Evolutionary conservation across 2,113 vertebrate genomes (phyloP).

Genomic region (Aleadryas rufinucha): DNA sequence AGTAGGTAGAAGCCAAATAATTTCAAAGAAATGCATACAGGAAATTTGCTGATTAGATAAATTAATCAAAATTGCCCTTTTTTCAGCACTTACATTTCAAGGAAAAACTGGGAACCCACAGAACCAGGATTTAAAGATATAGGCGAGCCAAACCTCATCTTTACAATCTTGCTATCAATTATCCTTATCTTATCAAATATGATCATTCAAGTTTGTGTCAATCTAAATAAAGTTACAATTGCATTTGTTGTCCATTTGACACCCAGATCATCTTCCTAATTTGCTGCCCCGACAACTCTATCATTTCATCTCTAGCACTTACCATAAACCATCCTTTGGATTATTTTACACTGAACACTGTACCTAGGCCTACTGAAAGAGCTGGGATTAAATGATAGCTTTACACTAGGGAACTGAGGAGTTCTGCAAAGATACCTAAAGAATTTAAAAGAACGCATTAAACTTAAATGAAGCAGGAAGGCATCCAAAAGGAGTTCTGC

Average conservation of each 20-base stretch:
- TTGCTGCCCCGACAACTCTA: background rate
- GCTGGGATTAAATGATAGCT: background rate
- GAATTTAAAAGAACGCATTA: background rate
- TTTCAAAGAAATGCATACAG: background rate
- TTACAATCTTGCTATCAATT: background rate
- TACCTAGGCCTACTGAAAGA: background rate
- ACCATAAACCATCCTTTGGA: background rate
- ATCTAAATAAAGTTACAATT: background rate
- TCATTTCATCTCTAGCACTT: background rate
- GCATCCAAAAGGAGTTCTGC: background rate
- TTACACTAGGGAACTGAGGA: background rate
- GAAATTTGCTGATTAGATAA: background rate
- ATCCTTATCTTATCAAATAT: background rate
- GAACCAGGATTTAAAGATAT: background rate
- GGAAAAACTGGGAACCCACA: background rate
- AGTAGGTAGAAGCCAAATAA: background rate
- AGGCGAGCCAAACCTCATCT: background rate
- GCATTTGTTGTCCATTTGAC: background rate
- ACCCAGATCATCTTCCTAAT: background rate
- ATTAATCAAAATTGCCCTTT: background rate
- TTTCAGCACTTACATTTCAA: background rate
- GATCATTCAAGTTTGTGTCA: background rate
- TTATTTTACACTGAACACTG: background rate
- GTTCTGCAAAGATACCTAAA: conserved; percentile 5
- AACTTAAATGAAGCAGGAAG: conserved; percentile 22